Percentiles rank a stretch among this genome's conserved stretches.
Conservation (phyloP, 2,888 invertebrate genomes). For the Lottia gigantea region DNA sequence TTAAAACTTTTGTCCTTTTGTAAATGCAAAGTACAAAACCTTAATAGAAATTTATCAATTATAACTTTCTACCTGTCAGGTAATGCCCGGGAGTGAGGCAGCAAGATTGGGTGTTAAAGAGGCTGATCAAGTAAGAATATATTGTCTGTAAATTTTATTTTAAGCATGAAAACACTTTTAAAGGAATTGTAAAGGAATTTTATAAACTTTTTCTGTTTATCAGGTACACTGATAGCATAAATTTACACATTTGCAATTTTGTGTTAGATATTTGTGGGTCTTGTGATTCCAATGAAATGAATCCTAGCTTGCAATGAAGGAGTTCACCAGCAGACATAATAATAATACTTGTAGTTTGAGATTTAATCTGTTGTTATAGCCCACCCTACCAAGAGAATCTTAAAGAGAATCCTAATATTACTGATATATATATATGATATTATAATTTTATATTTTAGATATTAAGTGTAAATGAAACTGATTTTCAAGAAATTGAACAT, state of each 20-base stretch:
- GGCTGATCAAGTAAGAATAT: conserved; percentile 58
- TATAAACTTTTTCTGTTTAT: background rate
- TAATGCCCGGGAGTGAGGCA: conserved; percentile 61
- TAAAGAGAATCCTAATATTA: too few relatives aligned
- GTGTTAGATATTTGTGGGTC: background rate
- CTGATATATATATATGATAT: too few relatives aligned
- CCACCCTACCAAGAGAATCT: too few relatives aligned
- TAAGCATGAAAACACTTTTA: background rate
- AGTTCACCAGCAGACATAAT: too few relatives aligned
- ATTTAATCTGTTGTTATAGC: too few relatives aligned
- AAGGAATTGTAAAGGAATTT: background rate
- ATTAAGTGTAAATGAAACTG: conserved; percentile 56
- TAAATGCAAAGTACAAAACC: too few relatives aligned
- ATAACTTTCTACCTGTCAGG: conserved; percentile 36
- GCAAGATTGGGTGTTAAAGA: conserved; percentile 60
- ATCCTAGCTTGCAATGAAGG: too few relatives aligned
- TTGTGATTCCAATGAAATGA: background rate
- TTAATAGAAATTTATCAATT: too few relatives aligned
- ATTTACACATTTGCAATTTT: background rate
- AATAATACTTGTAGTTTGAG: too few relatives aligned
- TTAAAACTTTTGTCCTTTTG: too few relatives aligned
- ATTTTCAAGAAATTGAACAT: conserved; percentile 61
- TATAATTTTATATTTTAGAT: conserved; percentile 49
- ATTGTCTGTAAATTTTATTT: background rate
- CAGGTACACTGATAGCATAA: background rate